Conservation (phyloP, 2,797 vertebrate genomes). For the Decapterus maruadsi region DNA sequence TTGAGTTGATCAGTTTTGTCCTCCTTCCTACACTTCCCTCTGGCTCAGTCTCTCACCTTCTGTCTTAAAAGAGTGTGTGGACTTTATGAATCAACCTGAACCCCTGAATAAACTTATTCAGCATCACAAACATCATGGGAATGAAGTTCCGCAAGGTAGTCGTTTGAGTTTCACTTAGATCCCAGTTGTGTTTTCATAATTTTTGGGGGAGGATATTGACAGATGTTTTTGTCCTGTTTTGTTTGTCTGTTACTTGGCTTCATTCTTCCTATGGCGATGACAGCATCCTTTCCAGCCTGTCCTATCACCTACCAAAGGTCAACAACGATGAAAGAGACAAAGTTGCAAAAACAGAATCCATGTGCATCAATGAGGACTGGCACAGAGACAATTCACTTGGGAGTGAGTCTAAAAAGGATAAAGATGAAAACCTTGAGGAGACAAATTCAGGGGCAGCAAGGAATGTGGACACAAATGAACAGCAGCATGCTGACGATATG, state of each 20-base stretch:
- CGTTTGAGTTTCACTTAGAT: neutral
- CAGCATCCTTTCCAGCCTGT: conserved; percentile 42
- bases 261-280: conserved; percentile 20
- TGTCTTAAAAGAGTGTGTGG: conserved; percentile 58
- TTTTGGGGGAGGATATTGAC: neutral
- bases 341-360: conserved; percentile 10
- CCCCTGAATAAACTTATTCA: conserved; percentile 49
- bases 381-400: neutral
- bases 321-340: conserved; percentile 7
- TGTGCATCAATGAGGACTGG: neutral
- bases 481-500: conserved; percentile 7
- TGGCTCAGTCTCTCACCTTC: conserved; percentile 49
- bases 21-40: conserved; percentile 29
- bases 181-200: neutral
- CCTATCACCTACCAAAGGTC: conserved; percentile 28
- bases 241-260: neutral
- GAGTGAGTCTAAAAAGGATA: neutral
- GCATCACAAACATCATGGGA: conserved; percentile 39
- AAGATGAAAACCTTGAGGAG: neutral
- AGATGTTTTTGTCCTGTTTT: neutral
- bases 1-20: neutral
- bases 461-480: neutral
- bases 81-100: conserved; percentile 50
- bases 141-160: conserved; percentile 26
- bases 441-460: neutral